Evolutionary conservation across 2,113 vertebrate species (phyloP).

Genomic region (Entosphenus tridentatus): DNA sequence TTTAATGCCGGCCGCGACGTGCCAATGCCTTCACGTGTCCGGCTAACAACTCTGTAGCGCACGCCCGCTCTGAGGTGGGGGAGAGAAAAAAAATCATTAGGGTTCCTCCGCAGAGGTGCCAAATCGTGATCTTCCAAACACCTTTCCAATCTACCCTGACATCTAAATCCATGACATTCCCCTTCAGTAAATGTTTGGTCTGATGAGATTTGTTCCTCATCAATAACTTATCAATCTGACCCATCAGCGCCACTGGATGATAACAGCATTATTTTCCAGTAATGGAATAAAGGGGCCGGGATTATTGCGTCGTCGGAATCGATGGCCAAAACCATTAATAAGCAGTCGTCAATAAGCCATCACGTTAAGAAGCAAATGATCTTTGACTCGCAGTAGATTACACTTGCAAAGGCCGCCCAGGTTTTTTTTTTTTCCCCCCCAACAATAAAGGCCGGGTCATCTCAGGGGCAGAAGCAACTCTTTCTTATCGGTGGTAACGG

Average conservation of each 20-base stretch:
- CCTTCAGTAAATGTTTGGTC: constrained; percentile 2
- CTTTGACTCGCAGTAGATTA: constrained; percentile 6
- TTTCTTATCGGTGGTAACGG: no score
- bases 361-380: background rate
- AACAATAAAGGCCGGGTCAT: no score
- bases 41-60: no score
- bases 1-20: no score
- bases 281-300: background rate
- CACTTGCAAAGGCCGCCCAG: background rate
- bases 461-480: no score
- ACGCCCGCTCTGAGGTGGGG: no score
- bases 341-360: constrained; percentile 5
- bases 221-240: background rate
- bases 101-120: no score
- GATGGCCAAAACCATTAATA: background rate
- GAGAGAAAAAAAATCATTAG: no score
- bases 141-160: no score
- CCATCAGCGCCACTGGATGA: background rate
- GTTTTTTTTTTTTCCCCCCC: no score
- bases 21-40: no score
- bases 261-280: constrained; percentile 2
- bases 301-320: constrained; percentile 3
- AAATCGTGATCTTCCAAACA: no score
- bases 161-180: background rate
- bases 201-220: constrained; percentile 2